These are phyloP conservation scores for Copidosoma aretas DNA, from an alignment of 2,888 invertebrate species.

Conservation along the genomic window DNA sequence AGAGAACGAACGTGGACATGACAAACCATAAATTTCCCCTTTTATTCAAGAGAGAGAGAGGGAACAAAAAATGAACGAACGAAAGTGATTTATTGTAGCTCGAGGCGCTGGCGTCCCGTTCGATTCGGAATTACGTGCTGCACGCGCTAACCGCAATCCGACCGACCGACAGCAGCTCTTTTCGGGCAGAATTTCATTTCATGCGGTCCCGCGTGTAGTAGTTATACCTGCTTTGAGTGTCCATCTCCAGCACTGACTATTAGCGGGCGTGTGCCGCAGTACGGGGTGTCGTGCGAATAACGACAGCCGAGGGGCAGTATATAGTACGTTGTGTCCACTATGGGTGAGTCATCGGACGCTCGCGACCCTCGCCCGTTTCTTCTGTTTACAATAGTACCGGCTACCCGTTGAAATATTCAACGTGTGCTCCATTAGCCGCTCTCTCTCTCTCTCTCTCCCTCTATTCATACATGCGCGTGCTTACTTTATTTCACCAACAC, in stretches of 20 bases:
- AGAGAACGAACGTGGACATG: constrained; percentile 30
- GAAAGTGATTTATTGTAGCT: constrained; percentile 35
- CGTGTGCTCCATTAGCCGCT: not conserved
- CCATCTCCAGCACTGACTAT: constrained; percentile 19
- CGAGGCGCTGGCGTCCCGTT: constrained; percentile 26
- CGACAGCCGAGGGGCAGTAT: too few species aligned
- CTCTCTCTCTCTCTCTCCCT: too few species aligned
- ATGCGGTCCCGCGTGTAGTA: too few species aligned
- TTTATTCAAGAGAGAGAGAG: constrained; percentile 21
- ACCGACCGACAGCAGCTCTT: constrained; percentile 6
- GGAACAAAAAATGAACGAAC: constrained; percentile 4
- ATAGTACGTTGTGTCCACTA: too few species aligned
- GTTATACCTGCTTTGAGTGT: not conserved
- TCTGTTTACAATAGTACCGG: constrained; percentile 5
- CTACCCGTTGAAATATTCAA: not conserved
- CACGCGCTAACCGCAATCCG: constrained; percentile 32
- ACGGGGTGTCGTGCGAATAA: too few species aligned
- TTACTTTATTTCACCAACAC: too few species aligned
- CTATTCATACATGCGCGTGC: too few species aligned
- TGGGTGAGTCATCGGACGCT: not conserved
- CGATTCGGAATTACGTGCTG: constrained; percentile 37
- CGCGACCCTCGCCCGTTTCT: not conserved
- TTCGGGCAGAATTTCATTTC: constrained; percentile 35
- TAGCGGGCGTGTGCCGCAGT: too few species aligned
- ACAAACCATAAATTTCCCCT: constrained; percentile 40